Base-by-base conservation (phyloP, 2,888 invertebrate species). In the Drosophila mulleri region DNA sequence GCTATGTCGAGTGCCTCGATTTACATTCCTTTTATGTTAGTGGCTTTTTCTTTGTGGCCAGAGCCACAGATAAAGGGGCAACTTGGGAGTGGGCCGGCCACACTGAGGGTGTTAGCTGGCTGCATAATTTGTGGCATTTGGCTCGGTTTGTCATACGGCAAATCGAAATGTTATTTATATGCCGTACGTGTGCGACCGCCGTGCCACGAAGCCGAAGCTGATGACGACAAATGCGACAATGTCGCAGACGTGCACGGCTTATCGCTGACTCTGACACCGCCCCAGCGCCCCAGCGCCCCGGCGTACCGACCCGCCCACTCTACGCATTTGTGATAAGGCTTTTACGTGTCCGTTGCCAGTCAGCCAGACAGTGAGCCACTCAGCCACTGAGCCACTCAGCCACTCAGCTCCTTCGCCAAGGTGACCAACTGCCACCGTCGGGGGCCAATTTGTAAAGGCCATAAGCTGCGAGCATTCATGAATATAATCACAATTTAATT, bases 141-240 rank as follows among this genome's bases (percentile, higher is more conserved):
- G 84, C 75, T 81, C 71, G 74, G 82, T 74, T 89, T 84, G 84
- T 84, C 84, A 89, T 89, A 84, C 72, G 72, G 86, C 90, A 89
- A 84, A 84, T 84, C 84, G 84, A 84, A 84, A 89, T 85, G 84
- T 89, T 84, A 84, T 84, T 84, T 84, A 84, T 84, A 88, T 79
- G 90, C 86, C 42, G 88, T 88, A 84, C 84, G 84, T 84, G 84
- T 70, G 80, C 72, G 59, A 57, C 64, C 71, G 70, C 50, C 80
- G 6, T 2, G 11, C 59, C 80, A 14, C 14, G 18, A 45, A 70
- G 56, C 61, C 45, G 50, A 60, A 58, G 72, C 65, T 83, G 89
- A 89, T 83, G 83, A 89, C 88, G 88, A 83, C 83, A 83, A 83
- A 83, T 83, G 89, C 74, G 88, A 88, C 75, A 77, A 67, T 75